These are phyloP conservation scores for Galaxias olidus DNA, from an alignment of 2,797 vertebrate genomes.

Conservation along the genomic window DNA sequence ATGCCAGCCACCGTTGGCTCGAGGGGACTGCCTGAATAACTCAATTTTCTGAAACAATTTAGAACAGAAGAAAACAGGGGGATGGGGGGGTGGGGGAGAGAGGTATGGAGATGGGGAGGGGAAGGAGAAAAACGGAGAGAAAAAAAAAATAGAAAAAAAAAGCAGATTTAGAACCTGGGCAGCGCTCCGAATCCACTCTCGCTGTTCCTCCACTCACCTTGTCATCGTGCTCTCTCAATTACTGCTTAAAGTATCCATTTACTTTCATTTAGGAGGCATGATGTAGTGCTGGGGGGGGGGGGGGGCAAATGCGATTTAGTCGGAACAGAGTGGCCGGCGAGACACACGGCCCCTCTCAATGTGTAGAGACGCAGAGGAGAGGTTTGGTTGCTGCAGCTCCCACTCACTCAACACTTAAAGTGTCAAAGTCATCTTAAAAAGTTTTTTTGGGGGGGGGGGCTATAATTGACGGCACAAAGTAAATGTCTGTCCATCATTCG, in stretches of 20 bases:
- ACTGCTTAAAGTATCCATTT: constrained; percentile 22
- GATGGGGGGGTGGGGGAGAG: constrained; percentile 3
- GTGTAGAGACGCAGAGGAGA: neutral
- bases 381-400: too few species aligned
- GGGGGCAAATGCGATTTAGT: constrained; percentile 4
- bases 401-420: neutral
- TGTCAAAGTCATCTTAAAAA: neutral
- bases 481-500: too few species aligned
- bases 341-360: neutral
- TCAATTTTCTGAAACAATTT: constrained; percentile 18
- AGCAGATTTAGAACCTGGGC: constrained; percentile 25
- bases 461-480: too few species aligned
- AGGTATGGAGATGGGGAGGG: neutral
- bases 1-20: constrained; percentile 14
- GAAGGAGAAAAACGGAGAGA: neutral
- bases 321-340: neutral
- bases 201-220: constrained; percentile 20
- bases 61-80: neutral
- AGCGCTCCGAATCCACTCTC: constrained; percentile 5
- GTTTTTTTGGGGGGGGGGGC: too few species aligned
- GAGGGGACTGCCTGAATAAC: constrained; percentile 21
- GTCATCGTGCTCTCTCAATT: constrained; percentile 17
- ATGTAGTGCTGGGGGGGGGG: constrained; percentile 4
- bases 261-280: constrained; percentile 20
- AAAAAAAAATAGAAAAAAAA: constrained; percentile 10